Evolutionary conservation across 2,888 invertebrate species (phyloP).

Genomic region (Lepeophtheirus nordmannii): DNA sequence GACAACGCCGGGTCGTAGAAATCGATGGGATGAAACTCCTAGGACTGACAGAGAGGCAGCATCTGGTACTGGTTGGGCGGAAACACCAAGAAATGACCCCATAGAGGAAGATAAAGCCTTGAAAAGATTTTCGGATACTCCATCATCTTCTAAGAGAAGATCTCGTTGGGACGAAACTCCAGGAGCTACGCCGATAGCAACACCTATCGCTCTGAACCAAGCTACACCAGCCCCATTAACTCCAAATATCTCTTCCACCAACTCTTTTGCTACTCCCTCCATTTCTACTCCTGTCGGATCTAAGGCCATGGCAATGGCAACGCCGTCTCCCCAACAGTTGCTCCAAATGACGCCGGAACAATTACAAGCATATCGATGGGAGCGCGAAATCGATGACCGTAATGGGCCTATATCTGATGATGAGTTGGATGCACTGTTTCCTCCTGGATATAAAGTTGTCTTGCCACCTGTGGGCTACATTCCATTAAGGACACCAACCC

Average conservation of each 20-base stretch:
- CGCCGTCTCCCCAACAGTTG: conserved; percentile 85
- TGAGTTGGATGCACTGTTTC: conserved; percentile 92
- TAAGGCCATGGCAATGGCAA: conserved; percentile 96
- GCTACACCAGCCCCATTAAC: conserved; percentile 62
- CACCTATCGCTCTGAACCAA: conserved; percentile 23
- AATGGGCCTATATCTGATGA: conserved; percentile 92
- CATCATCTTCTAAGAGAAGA: conserved; percentile 80
- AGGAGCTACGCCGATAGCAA: conserved; percentile 31
- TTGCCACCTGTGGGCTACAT: conserved; percentile 81
- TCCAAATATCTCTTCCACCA: conserved; percentile 44
- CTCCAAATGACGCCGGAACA: conserved; percentile 99
- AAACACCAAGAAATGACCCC: conserved; percentile 91
- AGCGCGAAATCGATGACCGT: conserved; percentile 93
- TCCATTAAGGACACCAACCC: conserved; percentile 89
- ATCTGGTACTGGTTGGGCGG: conserved; percentile 94
- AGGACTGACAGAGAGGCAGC: conserved; percentile 95
- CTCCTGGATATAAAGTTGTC: conserved; percentile 90
- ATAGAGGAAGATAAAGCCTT: too few relatives aligned
- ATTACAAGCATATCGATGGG: conserved; percentile 92
- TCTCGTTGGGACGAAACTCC: conserved; percentile 99
- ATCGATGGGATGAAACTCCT: conserved; percentile 99
- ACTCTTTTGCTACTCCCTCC: conserved; percentile 55
- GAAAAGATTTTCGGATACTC: conserved; percentile 41
- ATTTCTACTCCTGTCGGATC: conserved; percentile 72
- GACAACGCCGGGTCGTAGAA: conserved; percentile 48